Base-by-base conservation (phyloP, 2,888 invertebrate species). In the Eudemis profundana region DNA sequence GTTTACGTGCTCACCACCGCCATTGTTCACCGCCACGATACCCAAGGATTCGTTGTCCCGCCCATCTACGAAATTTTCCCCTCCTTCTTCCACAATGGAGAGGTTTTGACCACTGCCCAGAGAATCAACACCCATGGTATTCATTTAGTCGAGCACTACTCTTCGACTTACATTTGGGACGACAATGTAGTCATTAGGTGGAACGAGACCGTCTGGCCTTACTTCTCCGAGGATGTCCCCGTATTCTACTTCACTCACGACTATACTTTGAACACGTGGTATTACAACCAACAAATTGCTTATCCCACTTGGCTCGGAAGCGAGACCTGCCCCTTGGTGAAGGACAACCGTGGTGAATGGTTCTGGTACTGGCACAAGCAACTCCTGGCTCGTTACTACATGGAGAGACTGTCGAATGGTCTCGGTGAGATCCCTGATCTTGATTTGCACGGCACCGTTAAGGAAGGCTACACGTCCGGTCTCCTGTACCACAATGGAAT, bases 181-280 rank as follows among this genome's bases (percentile, higher is more conserved):
- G 85, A 93, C 36, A 85, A 89, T 73, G 87, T 94, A 64, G 90
- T 93, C n/a, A 93, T 95, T 63, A 89, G 91, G 65, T 93, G 94
- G 72, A 95, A 96, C 83, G 93, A 93, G 74, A 94, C 95, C 10
- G 90, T 92, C 10, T 92, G 93, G 89, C 93, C 93, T 59, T 87
- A 90, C 71, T 84, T 93, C 69, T 89, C 93, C 76, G 85, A 92
- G 1, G 95, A 95, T 68, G 90, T 93, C 62, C 83, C 91, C 10
- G 72, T 96, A 47, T 86, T 93, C 29, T 96, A 96, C 86, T 96
- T 94, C 88, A 95, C 94, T 14, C 95, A 96, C 76, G 96, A 97
- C 81, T 86, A 95, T 61, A 94, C 93, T 61, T 86, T 95, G 54
- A 96, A 95, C 81, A 76, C 93, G 21, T 94, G 93, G 78, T 95